Evolutionary conservation across 92 coral and sea anemone genomes (phyloP).

Genomic region (Palythoa caribaeorum): DNA sequence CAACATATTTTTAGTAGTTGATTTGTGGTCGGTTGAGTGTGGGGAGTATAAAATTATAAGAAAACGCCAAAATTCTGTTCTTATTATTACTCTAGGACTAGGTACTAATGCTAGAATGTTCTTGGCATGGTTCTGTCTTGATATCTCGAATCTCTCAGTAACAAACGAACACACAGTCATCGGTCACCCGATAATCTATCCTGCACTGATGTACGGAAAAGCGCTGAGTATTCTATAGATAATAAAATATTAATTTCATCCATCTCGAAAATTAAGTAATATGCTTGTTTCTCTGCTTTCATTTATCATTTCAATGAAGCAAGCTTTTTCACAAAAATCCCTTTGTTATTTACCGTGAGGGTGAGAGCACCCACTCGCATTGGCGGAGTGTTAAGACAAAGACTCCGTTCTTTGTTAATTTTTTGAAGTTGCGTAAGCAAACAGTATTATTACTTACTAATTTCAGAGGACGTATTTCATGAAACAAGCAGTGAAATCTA

Average conservation of each 20-base stretch:
- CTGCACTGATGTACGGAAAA: neutral
- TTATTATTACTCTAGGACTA: no score
- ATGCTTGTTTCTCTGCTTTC: neutral
- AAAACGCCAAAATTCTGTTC: no score
- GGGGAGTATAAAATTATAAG: neutral
- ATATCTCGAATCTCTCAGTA: no score
- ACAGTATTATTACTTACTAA: neutral
- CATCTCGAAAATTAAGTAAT: neutral
- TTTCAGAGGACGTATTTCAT: neutral
- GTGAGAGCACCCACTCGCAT: slow-evolving; percentile 26
- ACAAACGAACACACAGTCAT: neutral
- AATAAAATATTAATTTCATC: no score
- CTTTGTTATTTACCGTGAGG: slow-evolving; percentile 15
- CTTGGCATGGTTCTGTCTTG: no score
- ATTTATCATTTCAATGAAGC: slow-evolving; percentile 15
- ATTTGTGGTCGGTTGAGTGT: neutral
- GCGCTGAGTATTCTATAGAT: no score
- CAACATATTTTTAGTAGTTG: neutral
- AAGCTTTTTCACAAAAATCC: slow-evolving; percentile 10
- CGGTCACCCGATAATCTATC: neutral
- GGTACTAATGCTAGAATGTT: no score
- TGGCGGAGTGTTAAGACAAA: slow-evolving; percentile 26
- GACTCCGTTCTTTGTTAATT: neutral
- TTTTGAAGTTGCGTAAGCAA: neutral
- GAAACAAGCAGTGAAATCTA: neutral